Conservation (phyloP, 37 sponge, comb jelly and placozoan species). For the Crambe crambe region DNA sequence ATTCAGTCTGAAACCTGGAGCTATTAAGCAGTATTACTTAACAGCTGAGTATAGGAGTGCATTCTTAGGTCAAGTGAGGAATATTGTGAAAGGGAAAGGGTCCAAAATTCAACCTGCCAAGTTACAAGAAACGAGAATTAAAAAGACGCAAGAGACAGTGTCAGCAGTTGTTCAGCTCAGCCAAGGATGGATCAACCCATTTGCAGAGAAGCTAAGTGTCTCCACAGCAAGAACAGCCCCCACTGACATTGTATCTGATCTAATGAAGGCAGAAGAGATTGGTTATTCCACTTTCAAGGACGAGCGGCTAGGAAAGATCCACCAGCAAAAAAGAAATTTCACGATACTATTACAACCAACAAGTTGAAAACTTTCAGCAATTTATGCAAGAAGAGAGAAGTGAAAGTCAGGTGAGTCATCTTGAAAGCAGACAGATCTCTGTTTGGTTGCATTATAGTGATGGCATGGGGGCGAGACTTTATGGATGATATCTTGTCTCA, state of each 20-base stretch:
- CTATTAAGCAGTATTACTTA: not conserved
- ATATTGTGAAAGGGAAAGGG: not conserved
- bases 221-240: constrained; percentile 9
- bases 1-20: constrained; percentile 11
- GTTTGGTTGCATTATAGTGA: constrained; percentile 20
- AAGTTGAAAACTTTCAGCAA: constrained; percentile 12
- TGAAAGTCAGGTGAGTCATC: not conserved
- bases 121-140: not conserved
- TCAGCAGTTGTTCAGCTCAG: not conserved
- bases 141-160: not conserved
- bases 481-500: constrained; percentile 18
- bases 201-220: not conserved
- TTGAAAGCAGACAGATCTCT: constrained; percentile 19
- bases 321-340: constrained; percentile 15
- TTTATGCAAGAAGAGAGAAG: constrained; percentile 10
- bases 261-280: constrained; percentile 7
- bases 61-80: not conserved
- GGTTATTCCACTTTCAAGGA: constrained; percentile 7
- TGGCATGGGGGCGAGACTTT: not conserved
- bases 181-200: constrained; percentile 18
- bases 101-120: not conserved
- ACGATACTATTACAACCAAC: not conserved
- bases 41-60: constrained; percentile 15
- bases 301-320: constrained; percentile 16
- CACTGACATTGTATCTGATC: not conserved